A percentile compares a stretch with the other conserved stretches of the same genome.
Conservation (phyloP, 2,113 vertebrate genomes). For the Chiloscyllium plagiosum region DNA sequence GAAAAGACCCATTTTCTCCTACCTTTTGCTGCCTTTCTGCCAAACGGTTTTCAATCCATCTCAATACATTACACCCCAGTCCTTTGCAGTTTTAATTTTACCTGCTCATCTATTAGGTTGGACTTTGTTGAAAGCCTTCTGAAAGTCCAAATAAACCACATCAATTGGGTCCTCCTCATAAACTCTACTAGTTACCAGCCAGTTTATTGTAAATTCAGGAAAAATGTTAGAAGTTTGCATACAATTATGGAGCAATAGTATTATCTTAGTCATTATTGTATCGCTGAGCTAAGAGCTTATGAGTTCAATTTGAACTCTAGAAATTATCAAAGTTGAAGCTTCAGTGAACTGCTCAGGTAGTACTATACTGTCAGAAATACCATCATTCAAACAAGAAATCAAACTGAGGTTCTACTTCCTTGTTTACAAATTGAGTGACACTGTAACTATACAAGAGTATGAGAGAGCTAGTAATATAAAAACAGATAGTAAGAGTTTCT, state of each 20-base stretch:
- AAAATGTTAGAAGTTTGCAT: neutral
- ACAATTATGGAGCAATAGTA: neutral
- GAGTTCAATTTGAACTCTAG: neutral
- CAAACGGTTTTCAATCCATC: too few relatives aligned
- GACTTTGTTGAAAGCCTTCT: too few relatives aligned
- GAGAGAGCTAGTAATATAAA: too few relatives aligned
- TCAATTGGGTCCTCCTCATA: too few relatives aligned
- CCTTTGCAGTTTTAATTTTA: too few relatives aligned
- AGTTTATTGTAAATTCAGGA: neutral
- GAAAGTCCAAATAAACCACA: too few relatives aligned
- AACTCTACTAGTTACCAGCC: neutral
- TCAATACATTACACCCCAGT: too few relatives aligned
- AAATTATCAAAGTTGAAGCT: neutral
- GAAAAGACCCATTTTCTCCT: too few relatives aligned
- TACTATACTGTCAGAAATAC: neutral
- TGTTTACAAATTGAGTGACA: neutral
- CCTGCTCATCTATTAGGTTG: too few relatives aligned
- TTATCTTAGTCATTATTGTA: neutral
- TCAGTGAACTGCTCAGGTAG: neutral
- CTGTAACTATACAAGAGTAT: neutral
- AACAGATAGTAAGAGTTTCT: too few relatives aligned
- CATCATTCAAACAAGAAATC: neutral
- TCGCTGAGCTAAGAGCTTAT: neutral
- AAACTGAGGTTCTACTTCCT: neutral
- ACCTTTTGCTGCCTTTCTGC: too few relatives aligned